These are phyloP conservation scores for Coregonus suidteri DNA, from an alignment of 2,797 vertebrate species.

Conservation along the genomic window DNA sequence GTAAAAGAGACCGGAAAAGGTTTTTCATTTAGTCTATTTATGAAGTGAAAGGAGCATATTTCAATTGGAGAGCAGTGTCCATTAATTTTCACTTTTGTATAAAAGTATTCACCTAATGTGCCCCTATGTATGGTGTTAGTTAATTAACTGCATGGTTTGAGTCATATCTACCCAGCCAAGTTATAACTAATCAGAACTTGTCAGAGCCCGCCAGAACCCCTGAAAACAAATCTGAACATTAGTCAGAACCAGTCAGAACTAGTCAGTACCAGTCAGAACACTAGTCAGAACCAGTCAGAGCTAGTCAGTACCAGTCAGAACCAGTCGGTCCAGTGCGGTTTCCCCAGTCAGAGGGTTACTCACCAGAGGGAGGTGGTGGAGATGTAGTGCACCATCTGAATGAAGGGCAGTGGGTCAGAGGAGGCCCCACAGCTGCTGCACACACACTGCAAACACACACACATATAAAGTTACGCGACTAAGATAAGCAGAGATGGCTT, in stretches of 20 bases:
- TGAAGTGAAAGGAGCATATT: not conserved
- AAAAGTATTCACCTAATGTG: not conserved
- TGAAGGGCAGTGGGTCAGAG: slow-evolving; percentile 96
- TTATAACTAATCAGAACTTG: too few species aligned
- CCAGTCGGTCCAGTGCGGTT: not conserved
- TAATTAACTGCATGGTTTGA: not conserved
- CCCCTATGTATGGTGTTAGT: not conserved
- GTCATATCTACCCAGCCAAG: not conserved
- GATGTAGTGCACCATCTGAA: slow-evolving; percentile 99
- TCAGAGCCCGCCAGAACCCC: too few species aligned
- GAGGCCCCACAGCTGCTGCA: slow-evolving; percentile 97
- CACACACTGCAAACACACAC: slow-evolving; percentile 82
- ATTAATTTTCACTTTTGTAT: not conserved
- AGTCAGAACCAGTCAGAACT: not conserved
- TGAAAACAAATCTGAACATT: too few species aligned
- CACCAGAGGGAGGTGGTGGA: slow-evolving; percentile 98
- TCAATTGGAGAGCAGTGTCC: not conserved
- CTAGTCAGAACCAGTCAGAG: not conserved
- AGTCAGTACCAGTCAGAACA: not conserved
- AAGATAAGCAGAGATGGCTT: not conserved
- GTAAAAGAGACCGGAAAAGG: not conserved
- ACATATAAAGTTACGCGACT: not conserved
- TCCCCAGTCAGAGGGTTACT: slow-evolving; percentile 40
- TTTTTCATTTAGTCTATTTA: slow-evolving; percentile 6
- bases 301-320: not conserved